Conservation (phyloP, 1,140 invertebrate species). For the Chionoecetes opilio region DNA sequence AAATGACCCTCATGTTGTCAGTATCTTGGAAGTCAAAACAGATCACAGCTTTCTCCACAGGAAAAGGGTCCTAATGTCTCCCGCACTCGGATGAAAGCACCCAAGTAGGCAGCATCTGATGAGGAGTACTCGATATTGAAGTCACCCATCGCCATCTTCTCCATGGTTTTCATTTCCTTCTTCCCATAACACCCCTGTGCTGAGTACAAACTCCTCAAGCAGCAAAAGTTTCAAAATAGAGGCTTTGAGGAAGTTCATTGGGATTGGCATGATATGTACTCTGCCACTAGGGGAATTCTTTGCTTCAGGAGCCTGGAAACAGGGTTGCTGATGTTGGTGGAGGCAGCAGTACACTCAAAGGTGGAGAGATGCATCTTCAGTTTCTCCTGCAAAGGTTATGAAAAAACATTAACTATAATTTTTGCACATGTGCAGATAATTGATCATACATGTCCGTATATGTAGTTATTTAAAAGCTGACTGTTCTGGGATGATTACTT, state of each 20-base stretch:
- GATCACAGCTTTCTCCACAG: constrained; percentile 68
- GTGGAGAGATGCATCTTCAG: constrained; percentile 68
- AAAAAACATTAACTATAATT: not conserved
- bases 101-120: constrained; percentile 67
- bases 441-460: too few relatives aligned
- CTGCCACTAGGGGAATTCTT: constrained; percentile 68
- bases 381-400: constrained; percentile 35
- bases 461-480: too few relatives aligned
- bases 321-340: constrained; percentile 69
- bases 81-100: constrained; percentile 68
- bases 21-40: constrained; percentile 70
- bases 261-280: constrained; percentile 75
- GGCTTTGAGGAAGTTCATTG: constrained; percentile 71
- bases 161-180: constrained; percentile 21
- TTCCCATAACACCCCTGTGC: constrained; percentile 70
- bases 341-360: constrained; percentile 59
- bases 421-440: too few relatives aligned
- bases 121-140: constrained; percentile 68
- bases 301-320: constrained; percentile 66
- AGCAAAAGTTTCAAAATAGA: constrained; percentile 71
- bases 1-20: constrained; percentile 71
- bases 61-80: constrained; percentile 68
- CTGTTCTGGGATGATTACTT: too few relatives aligned
- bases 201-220: constrained; percentile 72
- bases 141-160: constrained; percentile 62